Percentiles rank a stretch among this genome's conserved stretches.
Conservation (phyloP, 2,113 vertebrate genomes). For the Rhizomys pruinosus region DNA sequence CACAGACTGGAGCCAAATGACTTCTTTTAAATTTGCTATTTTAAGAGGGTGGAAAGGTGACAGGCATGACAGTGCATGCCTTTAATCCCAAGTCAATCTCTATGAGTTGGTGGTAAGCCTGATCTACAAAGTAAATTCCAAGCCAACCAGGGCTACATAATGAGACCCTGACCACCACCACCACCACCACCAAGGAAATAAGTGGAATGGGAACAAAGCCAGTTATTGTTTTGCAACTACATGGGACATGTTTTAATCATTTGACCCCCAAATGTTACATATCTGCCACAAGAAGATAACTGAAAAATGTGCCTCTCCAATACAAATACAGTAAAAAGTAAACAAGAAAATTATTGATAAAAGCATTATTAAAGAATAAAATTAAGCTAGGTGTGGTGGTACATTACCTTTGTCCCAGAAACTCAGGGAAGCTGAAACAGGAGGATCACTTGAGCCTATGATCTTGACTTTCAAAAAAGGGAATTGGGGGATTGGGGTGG, state of each 20-base stretch:
- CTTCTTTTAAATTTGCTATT: neutral
- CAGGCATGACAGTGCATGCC: no score
- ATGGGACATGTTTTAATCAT: neutral
- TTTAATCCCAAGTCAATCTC: no score
- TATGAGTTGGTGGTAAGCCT: no score
- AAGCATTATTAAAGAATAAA: constrained; percentile 49
- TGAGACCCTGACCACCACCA: no score
- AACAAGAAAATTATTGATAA: constrained; percentile 20
- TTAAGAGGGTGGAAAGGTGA: neutral
- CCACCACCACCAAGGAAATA: neutral
- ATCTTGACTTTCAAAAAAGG: neutral
- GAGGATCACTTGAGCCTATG: neutral
- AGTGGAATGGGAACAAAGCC: neutral
- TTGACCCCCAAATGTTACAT: neutral
- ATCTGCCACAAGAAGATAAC: neutral
- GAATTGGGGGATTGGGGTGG: neutral
- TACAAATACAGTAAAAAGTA: neutral
- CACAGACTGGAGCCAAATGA: neutral
- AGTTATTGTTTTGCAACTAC: neutral
- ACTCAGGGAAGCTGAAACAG: neutral
- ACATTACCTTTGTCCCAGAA: neutral
- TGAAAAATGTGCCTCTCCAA: neutral
- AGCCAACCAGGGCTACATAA: no score
- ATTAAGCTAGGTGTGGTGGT: neutral
- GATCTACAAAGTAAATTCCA: no score